phyloP scores from a whole-genome alignment of 2,888 invertebrate species.

The Elegia similella region DNA sequence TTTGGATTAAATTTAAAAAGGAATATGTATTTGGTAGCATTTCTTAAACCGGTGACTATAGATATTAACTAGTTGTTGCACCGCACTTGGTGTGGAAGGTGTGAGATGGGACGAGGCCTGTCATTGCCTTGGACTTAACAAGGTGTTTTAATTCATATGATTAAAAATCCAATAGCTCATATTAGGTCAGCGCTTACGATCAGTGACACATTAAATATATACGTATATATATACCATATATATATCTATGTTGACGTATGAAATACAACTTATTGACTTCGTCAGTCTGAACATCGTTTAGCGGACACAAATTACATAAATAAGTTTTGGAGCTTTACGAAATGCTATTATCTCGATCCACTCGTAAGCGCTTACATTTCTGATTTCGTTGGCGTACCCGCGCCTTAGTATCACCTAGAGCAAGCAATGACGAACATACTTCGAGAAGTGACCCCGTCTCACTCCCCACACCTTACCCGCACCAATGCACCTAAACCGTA shows the following conservation, averaged over 20 bases:
- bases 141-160: too few species aligned
- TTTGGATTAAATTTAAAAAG: conserved; percentile 42
- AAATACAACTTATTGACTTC: too few species aligned
- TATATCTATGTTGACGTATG: too few species aligned
- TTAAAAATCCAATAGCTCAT: too few species aligned
- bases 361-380: neutral
- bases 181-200: too few species aligned
- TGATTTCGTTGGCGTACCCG: neutral
- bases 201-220: too few species aligned
- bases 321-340: too few species aligned
- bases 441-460: neutral
- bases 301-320: too few species aligned
- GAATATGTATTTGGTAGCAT: conserved; percentile 49
- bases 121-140: neutral
- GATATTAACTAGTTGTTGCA: conserved; percentile 50
- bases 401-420: neutral
- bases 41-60: conserved; percentile 23
- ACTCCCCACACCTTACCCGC: conserved; percentile 21
- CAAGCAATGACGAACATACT: neutral
- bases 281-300: too few species aligned
- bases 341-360: too few species aligned
- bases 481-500: conserved; percentile 36
- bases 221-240: too few species aligned
- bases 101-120: neutral
- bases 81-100: conserved; percentile 33